A percentile compares a stretch with the other conserved stretches of the same genome.
Evolutionary conservation across 2,888 invertebrate genomes (phyloP).

Genomic region (Rhaphigaster nebulosa): DNA sequence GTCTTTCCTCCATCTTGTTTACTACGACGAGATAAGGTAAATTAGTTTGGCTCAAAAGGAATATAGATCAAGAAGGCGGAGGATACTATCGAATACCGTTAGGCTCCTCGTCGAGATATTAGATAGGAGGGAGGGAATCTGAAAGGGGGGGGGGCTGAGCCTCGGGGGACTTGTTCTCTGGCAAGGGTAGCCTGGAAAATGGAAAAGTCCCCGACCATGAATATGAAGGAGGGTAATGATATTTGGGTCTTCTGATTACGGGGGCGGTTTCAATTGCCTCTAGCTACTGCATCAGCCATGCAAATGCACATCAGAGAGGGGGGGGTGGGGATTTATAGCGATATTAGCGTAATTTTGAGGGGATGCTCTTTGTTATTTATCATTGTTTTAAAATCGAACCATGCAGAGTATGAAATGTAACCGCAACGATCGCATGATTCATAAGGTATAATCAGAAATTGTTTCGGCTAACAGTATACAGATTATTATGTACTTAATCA

Average conservation of each 20-base stretch:
- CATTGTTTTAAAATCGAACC: slow-evolving; percentile 1
- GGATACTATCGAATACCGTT: slow-evolving; percentile 8
- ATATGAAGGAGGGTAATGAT: slow-evolving; percentile 57
- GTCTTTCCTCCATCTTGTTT: not conserved
- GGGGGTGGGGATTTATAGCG: slow-evolving; percentile 13
- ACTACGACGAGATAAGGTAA: slow-evolving; percentile 17
- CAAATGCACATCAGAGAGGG: not conserved
- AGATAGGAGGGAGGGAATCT: not conserved
- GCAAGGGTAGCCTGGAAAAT: slow-evolving; percentile 22
- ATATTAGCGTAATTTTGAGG: slow-evolving; percentile 25
- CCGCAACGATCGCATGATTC: not conserved
- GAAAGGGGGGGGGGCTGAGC: not conserved
- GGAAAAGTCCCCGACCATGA: slow-evolving; percentile 53
- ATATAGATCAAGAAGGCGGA: slow-evolving; percentile 34
- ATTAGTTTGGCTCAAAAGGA: slow-evolving; percentile 43
- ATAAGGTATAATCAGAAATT: not conserved
- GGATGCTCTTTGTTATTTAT: not conserved
- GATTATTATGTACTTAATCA: not conserved
- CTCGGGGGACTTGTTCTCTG: slow-evolving; percentile 49
- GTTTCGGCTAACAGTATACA: not conserved
- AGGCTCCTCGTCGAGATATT: slow-evolving; percentile 51
- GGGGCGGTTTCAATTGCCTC: slow-evolving; percentile 41
- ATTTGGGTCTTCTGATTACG: slow-evolving; percentile 41
- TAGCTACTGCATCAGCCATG: slow-evolving; percentile 43
- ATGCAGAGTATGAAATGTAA: not conserved